Evolutionary conservation across 2,888 invertebrate species (phyloP).

Genomic region (Monopis laevigella): DNA sequence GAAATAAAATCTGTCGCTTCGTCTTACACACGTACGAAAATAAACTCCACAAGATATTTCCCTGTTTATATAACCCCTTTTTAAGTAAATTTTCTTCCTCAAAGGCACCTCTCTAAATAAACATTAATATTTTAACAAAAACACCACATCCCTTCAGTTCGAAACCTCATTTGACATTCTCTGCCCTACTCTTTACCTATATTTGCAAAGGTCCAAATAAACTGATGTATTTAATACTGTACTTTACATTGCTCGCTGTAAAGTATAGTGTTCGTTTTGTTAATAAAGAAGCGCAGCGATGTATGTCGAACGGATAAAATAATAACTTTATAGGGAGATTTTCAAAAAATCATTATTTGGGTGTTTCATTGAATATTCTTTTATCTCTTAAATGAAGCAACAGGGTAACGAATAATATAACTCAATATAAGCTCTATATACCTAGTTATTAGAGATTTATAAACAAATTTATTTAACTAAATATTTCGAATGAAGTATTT

Average conservation of each 20-base stretch:
- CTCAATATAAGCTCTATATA: too few relatives aligned
- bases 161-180: constrained; percentile 9
- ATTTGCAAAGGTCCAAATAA: not conserved
- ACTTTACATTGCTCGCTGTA: constrained; percentile 6
- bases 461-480: too few relatives aligned
- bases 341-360: constrained; percentile 6
- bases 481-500: too few relatives aligned
- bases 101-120: constrained; percentile 9
- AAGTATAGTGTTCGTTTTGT: not conserved
- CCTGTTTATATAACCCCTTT: constrained; percentile 3
- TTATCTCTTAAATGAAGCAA: constrained; percentile 7
- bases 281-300: not conserved
- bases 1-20: constrained; percentile 5
- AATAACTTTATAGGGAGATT: too few relatives aligned
- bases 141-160: constrained; percentile 11
- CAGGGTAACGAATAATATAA: constrained; percentile 2
- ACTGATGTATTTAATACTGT: not conserved
- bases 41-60: constrained; percentile 1
- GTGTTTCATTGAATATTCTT: constrained; percentile 11
- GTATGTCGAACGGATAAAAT: too few relatives aligned
- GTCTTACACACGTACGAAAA: not conserved
- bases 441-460: too few relatives aligned
- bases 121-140: constrained; percentile 12
- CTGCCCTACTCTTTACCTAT: not conserved
- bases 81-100: constrained; percentile 9